These are phyloP conservation scores for Xanthorhoe designata DNA, from an alignment of 2,888 invertebrate species.

Conservation along the genomic window DNA sequence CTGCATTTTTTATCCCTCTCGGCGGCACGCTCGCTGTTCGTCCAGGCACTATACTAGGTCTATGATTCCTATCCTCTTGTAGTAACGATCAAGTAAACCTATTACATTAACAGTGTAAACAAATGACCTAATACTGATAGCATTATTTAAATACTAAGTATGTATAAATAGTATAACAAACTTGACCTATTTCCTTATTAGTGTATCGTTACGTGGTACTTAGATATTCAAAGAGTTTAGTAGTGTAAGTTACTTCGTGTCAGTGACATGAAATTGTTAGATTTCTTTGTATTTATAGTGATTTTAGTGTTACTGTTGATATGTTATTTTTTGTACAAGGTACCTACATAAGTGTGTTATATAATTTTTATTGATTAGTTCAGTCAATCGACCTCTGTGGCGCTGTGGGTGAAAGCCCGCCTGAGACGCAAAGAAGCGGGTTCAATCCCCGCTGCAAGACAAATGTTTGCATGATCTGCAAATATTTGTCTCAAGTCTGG, in stretches of 20 bases:
- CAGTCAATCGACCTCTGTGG: no score
- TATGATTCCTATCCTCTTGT: no score
- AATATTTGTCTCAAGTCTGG: no score
- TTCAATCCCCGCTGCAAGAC: no score
- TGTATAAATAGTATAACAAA: conserved; percentile 16
- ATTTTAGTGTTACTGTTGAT: conserved; percentile 23
- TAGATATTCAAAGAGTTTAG: background rate
- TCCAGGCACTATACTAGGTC: no score
- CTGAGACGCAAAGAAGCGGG: no score
- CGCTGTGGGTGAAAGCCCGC: no score
- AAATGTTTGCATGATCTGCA: no score
- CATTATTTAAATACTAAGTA: conserved; percentile 8
- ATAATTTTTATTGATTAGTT: background rate
- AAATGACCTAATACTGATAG: conserved; percentile 42
- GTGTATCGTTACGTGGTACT: conserved; percentile 5
- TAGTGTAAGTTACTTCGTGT: background rate
- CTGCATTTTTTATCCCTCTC: no score
- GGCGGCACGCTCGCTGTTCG: no score
- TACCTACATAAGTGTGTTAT: background rate
- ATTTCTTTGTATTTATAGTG: conserved; percentile 27
- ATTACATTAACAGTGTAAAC: conserved; percentile 29
- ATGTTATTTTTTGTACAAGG: conserved; percentile 27
- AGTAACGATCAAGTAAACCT: no score
- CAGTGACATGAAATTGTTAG: conserved; percentile 20
- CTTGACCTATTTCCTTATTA: conserved; percentile 29